Conservation (phyloP, 1,140 invertebrate genomes). For the Asbolus verrucosus region DNA sequence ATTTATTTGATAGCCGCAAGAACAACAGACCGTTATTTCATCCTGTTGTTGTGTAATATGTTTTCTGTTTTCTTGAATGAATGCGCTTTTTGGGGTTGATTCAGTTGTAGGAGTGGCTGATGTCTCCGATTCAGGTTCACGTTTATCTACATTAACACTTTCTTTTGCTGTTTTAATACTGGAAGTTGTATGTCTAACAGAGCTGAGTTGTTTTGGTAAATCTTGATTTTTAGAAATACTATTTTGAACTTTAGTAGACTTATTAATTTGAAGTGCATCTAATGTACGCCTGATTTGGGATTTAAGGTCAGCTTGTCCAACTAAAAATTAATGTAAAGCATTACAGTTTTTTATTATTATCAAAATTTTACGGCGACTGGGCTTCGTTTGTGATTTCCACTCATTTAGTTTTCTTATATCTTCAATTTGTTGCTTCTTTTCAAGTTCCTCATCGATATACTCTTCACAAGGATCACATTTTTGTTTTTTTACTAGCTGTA, state of each 20-base stretch:
- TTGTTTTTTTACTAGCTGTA: conserved; percentile 43
- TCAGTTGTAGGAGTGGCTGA: too few relatives aligned
- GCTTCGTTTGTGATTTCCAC: conserved; percentile 35
- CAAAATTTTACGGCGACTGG: neutral
- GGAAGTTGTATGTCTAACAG: too few relatives aligned
- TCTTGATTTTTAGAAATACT: neutral
- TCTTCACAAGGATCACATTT: conserved; percentile 50
- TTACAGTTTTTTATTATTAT: too few relatives aligned
- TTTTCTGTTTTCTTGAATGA: too few relatives aligned
- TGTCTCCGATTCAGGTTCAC: too few relatives aligned
- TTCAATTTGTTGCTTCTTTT: conserved; percentile 25
- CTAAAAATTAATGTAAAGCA: neutral
- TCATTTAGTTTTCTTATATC: conserved; percentile 42
- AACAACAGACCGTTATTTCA: too few relatives aligned
- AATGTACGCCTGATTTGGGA: neutral
- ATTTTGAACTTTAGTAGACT: too few relatives aligned
- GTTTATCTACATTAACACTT: too few relatives aligned
- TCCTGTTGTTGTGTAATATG: too few relatives aligned
- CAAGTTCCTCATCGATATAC: conserved; percentile 5
- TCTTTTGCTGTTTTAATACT: too few relatives aligned
- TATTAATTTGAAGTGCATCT: neutral
- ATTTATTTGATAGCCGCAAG: too few relatives aligned
- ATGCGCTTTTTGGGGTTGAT: too few relatives aligned
- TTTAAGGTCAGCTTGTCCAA: neutral
- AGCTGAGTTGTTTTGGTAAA: neutral